Conservation (phyloP, 2,113 vertebrate species). For the Phylloscopus whistleri region DNA sequence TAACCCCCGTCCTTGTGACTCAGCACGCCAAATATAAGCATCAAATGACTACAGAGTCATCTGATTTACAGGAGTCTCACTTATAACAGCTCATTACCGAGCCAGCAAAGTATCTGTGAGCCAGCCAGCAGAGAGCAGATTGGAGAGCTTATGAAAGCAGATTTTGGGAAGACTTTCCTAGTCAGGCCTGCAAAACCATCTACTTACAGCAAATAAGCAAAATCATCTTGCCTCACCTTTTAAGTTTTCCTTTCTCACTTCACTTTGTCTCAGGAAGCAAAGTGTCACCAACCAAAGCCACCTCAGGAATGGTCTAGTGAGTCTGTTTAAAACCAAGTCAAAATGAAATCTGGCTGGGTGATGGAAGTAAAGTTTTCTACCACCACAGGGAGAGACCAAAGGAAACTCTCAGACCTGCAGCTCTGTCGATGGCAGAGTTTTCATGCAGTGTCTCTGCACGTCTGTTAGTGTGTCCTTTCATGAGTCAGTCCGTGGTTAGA, state of each 20-base stretch:
- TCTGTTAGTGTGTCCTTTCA: background rate
- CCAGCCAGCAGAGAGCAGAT: background rate
- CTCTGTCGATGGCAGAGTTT: background rate
- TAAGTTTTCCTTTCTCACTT: background rate
- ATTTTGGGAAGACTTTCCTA: background rate
- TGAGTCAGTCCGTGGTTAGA: fast-evolving
- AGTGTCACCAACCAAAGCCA: background rate
- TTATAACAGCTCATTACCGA: conserved; percentile 29
- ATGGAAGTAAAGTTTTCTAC: background rate
- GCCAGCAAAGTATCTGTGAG: conserved; percentile 13
- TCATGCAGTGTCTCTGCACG: background rate
- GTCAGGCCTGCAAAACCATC: background rate
- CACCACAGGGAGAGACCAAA: background rate
- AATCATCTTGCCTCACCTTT: background rate
- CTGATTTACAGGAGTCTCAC: conserved; percentile 63
- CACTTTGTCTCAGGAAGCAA: background rate
- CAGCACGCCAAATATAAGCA: conserved; percentile 28
- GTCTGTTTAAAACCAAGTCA: background rate
- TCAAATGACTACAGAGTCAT: conserved; percentile 68
- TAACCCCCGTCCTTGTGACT: conserved; percentile 61
- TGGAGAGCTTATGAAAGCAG: background rate
- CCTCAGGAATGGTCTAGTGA: background rate
- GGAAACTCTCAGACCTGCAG: background rate
- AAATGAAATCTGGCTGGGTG: background rate
- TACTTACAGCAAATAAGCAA: background rate